Conservation (phyloP, 2,888 invertebrate genomes). For the Melinopterus prodromus region DNA sequence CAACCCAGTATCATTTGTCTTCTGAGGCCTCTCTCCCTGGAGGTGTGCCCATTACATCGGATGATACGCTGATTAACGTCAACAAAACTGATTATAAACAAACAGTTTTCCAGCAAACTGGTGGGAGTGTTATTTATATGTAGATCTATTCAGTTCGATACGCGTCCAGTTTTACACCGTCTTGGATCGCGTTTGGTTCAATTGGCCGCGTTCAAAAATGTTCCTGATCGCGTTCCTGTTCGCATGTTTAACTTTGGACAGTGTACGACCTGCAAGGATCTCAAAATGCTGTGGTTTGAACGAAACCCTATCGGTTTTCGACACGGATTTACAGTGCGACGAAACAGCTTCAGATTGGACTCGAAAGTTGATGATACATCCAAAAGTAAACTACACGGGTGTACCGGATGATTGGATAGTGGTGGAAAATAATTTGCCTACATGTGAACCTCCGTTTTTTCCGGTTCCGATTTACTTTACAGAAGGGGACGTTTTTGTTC, state of each 20-base stretch:
- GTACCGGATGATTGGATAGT: not conserved
- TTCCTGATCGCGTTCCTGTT: not conserved
- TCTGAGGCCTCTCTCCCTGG: too few species aligned
- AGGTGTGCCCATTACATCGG: not conserved
- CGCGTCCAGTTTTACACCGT: not conserved
- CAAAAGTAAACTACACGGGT: not conserved
- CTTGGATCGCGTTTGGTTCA: not conserved
- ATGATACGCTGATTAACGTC: not conserved
- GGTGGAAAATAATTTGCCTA: not conserved
- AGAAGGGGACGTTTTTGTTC: not conserved
- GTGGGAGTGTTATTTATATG: not conserved
- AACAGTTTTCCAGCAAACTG: not conserved
- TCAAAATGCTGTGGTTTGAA: conserved; percentile 59
- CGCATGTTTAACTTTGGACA: conserved; percentile 37
- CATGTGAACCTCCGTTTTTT: not conserved
- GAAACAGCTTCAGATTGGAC: not conserved
- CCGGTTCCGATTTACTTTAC: not conserved
- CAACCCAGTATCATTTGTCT: too few species aligned
- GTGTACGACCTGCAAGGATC: conserved; percentile 29
- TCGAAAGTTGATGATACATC: not conserved
- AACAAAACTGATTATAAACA: not conserved
- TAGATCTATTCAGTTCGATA: not conserved
- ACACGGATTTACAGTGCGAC: not conserved
- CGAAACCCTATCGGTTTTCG: conserved; percentile 4
- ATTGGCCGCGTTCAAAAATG: not conserved